These are phyloP conservation scores for Xanthorhoe spadicearia DNA, from an alignment of 2,888 invertebrate species.

Conservation along the genomic window DNA sequence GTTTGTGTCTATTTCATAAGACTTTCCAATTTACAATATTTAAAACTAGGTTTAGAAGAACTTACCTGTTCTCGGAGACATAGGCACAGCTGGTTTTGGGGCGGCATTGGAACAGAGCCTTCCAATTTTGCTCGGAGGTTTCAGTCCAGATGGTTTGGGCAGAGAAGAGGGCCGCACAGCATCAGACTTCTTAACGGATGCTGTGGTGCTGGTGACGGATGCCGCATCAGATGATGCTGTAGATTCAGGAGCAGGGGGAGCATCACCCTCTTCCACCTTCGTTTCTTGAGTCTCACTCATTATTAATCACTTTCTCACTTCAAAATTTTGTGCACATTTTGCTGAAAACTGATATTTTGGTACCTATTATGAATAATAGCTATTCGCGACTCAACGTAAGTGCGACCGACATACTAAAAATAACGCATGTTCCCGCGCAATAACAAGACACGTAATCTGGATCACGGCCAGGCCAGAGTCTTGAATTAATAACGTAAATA, in stretches of 20 bases:
- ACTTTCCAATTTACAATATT: conserved; percentile 8
- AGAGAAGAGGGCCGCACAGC: conserved; percentile 69
- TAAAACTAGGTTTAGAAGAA: conserved; percentile 32
- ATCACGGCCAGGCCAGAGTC: conserved; percentile 83
- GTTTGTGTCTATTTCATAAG: conserved; percentile 41
- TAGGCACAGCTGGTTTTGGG: conserved; percentile 88
- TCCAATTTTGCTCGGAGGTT: conserved; percentile 88
- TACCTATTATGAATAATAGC: conserved; percentile 49
- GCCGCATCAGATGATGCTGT: conserved; percentile 69
- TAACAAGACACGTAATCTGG: conserved; percentile 80
- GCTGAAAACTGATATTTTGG: conserved; percentile 52
- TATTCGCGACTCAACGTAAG: conserved; percentile 62
- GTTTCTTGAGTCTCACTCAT: conserved; percentile 76
- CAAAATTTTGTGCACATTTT: conserved; percentile 49
- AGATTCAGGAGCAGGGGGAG: conserved; percentile 60
- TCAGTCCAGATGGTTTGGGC: conserved; percentile 86
- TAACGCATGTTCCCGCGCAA: conserved; percentile 82
- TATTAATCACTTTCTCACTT: conserved; percentile 60
- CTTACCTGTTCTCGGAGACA: conserved; percentile 84
- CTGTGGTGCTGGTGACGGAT: conserved; percentile 65
- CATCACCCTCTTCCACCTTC: conserved; percentile 49
- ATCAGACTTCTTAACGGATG: conserved; percentile 61
- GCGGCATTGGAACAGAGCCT: conserved; percentile 86
- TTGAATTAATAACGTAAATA: conserved; percentile 64
- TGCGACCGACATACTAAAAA: conserved; percentile 77